Evolutionary conservation across 1,140 invertebrate genomes (phyloP), one percentile per base, ranked within the genome.

Genomic region (Euwallacea similis): DNA sequence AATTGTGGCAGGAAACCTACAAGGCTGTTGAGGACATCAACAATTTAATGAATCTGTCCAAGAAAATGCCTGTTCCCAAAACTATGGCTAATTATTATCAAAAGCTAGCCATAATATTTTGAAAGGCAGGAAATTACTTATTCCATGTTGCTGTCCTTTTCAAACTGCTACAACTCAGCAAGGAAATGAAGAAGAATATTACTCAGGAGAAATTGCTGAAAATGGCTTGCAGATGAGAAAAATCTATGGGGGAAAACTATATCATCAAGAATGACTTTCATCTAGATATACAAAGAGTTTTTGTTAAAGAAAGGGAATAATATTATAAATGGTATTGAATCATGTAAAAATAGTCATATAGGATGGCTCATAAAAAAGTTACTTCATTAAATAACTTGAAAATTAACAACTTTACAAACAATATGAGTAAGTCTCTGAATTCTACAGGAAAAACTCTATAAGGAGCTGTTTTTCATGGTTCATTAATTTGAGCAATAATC

Each of bases 11-110:
- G 84, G 96, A 99, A 88, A 96, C 97, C 0, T 99, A 98, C 80
- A 98, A 97, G 85, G 96, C 97, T 0, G 97, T 97, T 73, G 97
- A 98, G 80, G 97, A 98, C 81, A 98, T 99, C 73, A 95, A 98
- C 80, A 93, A 94, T 60, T 83, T 99, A 53, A 98, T 98, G 94
- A 94, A 91, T 75, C 87, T 98, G 76, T 97, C 96, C 0, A 98
- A 98, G 82, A 99, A 98, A 82, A 90, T 90, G 3, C 94, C 95
- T 0, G 94, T 97, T n/a, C 94, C 96, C 1, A 95, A 97, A 81
- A 94, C 97, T 15, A 98, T 98, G 95, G 96, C 96, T 6, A 98
- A 97, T 80, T 99, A 98, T 81, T 98, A 98, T 79, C 94, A 97
- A 76, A 98, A 99, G 81, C 82, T 99, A 11, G 94, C 97, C 0